Conservation (phyloP, 2,888 invertebrate species). For the Yponomeuta malinellus region DNA sequence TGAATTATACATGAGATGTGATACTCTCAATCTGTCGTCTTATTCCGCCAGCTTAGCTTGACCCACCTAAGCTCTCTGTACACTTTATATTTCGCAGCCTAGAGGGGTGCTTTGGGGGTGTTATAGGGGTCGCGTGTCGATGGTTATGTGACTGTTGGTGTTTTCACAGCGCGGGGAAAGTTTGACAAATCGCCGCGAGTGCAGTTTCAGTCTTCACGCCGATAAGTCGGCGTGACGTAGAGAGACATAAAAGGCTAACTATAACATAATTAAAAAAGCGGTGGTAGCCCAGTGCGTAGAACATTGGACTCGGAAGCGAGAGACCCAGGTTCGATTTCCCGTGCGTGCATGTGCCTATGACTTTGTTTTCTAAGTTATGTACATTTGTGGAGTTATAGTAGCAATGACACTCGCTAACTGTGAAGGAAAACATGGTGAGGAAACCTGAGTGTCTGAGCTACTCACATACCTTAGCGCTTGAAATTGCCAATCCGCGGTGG, state of each 20-base stretch:
- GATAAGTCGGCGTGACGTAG: constrained; percentile 50
- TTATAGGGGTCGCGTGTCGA: constrained; percentile 30
- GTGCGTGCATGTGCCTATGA: no score
- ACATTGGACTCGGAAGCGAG: no score
- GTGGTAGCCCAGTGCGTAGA: no score
- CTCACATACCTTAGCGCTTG: no score
- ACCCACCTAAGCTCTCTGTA: neutral
- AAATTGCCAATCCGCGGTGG: no score
- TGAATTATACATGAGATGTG: constrained; percentile 66
- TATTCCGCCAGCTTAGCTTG: constrained; percentile 32
- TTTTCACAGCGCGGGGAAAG: constrained; percentile 51
- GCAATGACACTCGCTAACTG: no score
- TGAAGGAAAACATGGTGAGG: no score
- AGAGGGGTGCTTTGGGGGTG: constrained; percentile 24
- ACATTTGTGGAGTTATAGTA: no score
- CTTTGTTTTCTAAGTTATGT: no score
- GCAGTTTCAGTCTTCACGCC: constrained; percentile 45
- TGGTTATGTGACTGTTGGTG: constrained; percentile 29
- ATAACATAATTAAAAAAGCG: no score
- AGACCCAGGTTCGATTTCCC: no score
- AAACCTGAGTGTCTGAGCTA: no score
- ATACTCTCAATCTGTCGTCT: constrained; percentile 61
- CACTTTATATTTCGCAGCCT: neutral
- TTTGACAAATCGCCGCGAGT: constrained; percentile 59
- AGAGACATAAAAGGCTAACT: neutral